A percentile compares a stretch with the other conserved stretches of the same genome.
Evolutionary conservation across 2,113 vertebrate species (phyloP).

Genomic region (Mesocricetus auratus): DNA sequence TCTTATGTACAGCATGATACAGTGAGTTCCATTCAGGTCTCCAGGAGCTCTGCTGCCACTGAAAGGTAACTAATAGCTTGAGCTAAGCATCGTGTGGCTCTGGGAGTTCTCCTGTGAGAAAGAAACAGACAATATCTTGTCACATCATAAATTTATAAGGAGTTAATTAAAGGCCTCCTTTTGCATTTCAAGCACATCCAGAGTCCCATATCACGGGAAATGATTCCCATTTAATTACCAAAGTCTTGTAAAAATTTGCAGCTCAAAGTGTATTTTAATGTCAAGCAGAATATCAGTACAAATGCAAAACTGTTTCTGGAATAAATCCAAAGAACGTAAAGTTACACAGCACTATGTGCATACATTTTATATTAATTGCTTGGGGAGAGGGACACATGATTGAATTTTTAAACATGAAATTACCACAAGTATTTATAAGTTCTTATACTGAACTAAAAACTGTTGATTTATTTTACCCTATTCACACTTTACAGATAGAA

Average conservation of each 20-base stretch:
- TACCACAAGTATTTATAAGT: constrained; percentile 5
- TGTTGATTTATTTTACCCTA: neutral
- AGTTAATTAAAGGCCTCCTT: constrained; percentile 83
- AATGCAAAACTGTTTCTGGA: constrained; percentile 33
- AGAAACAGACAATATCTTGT: constrained; percentile 83
- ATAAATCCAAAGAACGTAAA: neutral
- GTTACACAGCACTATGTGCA: neutral
- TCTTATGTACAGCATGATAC: constrained; percentile 79
- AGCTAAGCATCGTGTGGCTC: constrained; percentile 75
- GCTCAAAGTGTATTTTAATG: constrained; percentile 73
- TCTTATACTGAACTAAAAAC: neutral
- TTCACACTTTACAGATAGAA: neutral
- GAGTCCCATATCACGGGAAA: constrained; percentile 70
- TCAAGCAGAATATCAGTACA: constrained; percentile 59
- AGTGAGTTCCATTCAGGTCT: constrained; percentile 73
- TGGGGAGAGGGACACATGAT: neutral
- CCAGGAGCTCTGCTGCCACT: constrained; percentile 69
- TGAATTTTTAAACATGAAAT: constrained; percentile 51
- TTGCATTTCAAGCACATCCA: constrained; percentile 80
- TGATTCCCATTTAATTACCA: constrained; percentile 68
- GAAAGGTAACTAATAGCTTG: constrained; percentile 82
- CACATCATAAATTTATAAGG: constrained; percentile 84
- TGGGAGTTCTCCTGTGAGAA: constrained; percentile 75
- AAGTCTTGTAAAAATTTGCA: constrained; percentile 71
- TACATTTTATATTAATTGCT: constrained; percentile 60